Evolutionary conservation across 2,888 invertebrate species (phyloP).

Genomic region (Toxonevra muliebris): DNA sequence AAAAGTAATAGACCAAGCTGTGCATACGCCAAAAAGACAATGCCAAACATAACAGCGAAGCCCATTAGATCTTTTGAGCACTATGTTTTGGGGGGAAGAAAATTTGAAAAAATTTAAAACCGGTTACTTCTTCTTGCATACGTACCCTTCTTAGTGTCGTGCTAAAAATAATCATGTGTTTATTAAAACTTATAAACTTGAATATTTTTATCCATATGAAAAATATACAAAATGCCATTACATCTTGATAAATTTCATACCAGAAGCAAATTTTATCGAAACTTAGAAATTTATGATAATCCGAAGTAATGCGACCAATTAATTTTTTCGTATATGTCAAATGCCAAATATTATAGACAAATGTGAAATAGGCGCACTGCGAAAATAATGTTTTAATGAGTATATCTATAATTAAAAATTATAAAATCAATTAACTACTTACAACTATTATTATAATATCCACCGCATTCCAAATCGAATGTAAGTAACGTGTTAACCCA

Average conservation of each 20-base stretch:
- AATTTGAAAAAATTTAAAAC: too few relatives aligned
- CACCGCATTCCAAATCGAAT: constrained; percentile 72
- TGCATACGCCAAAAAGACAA: constrained; percentile 80
- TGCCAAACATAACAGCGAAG: constrained; percentile 80
- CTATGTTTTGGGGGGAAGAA: constrained; percentile 55
- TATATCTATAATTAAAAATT: too few relatives aligned
- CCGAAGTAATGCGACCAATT: constrained; percentile 60
- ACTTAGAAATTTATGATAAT: constrained; percentile 67
- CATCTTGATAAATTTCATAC: constrained; percentile 69
- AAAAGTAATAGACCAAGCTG: constrained; percentile 78
- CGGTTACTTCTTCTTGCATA: too few relatives aligned
- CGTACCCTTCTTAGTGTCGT: constrained; percentile 73
- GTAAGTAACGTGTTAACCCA: constrained; percentile 67
- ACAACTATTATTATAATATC: constrained; percentile 71
- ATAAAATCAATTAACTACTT: too few relatives aligned
- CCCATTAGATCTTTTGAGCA: constrained; percentile 76
- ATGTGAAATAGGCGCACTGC: too few relatives aligned
- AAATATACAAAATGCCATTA: constrained; percentile 72
- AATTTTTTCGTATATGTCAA: constrained; percentile 46
- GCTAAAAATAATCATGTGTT: constrained; percentile 78
- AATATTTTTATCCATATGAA: constrained; percentile 79
- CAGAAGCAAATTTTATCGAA: constrained; percentile 71
- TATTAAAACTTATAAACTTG: constrained; percentile 80
- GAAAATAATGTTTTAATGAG: too few relatives aligned
- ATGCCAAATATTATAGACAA: constrained; percentile 54